phyloP scores from a whole-genome alignment of 53 echinoderm and acorn worm species.

The Crossaster papposus region DNA sequence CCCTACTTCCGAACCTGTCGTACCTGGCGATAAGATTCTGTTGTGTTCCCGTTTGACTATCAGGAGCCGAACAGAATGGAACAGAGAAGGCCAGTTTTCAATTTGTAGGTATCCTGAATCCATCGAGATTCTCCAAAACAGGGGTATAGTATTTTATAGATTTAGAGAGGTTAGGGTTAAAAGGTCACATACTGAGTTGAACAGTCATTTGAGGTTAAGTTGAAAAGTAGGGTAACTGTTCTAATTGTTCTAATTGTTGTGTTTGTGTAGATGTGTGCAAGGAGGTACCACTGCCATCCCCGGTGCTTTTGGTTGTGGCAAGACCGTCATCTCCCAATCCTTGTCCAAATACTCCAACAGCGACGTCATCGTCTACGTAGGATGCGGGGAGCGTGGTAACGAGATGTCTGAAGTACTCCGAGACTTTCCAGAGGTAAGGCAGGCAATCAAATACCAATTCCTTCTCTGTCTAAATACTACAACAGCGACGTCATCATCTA shows the following conservation, averaged over 20 bases:
- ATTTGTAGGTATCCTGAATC: too few species aligned
- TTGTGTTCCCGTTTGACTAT: too few species aligned
- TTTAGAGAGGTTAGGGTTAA: too few species aligned
- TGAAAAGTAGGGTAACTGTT: too few species aligned
- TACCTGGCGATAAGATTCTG: too few species aligned
- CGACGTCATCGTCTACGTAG: constrained; percentile 98
- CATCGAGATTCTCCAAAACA: too few species aligned
- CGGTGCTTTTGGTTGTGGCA: constrained; percentile 97
- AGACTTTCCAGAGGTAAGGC: constrained; percentile 94
- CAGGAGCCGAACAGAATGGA: too few species aligned
- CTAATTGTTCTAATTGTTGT: not conserved
- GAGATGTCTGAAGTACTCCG: constrained; percentile 99
- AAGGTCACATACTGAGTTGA: too few species aligned
- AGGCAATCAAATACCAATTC: not conserved
- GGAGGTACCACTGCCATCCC: constrained; percentile 99
- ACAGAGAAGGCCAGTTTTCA: too few species aligned
- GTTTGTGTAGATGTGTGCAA: constrained; percentile 85
- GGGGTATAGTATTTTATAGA: too few species aligned
- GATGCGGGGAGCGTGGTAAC: constrained; percentile 98
- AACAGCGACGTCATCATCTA: constrained; percentile 99
- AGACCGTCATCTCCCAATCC: constrained; percentile 98
- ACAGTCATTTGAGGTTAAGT: too few species aligned
- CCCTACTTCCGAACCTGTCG: too few species aligned
- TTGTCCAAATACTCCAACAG: constrained; percentile 99
- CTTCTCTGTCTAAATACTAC: constrained; percentile 95